Base-by-base conservation (phyloP, 2,797 vertebrate species). In the Sphaeramia orbicularis region DNA sequence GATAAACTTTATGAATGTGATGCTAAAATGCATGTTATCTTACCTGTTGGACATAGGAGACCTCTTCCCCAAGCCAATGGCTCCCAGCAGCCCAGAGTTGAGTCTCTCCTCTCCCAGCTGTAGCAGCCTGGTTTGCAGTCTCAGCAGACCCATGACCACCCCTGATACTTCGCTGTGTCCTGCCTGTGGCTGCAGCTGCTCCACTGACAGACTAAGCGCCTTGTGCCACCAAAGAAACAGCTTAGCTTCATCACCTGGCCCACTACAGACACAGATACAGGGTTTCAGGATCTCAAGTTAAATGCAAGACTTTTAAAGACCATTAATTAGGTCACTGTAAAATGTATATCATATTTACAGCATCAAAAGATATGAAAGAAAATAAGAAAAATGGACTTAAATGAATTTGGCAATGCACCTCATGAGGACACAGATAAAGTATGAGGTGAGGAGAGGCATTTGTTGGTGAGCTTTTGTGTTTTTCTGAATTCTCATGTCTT, bases 171-270 rank as follows among this genome's bases (percentile, higher is more conserved):
- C 96, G 0, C 90, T 94, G 76, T 96, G 96, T 63, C 96, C 94
- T 5, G 92, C 82, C 84, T 98, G 97, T 6, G 95, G 91, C 82
- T 96, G 91, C 74, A 96, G 94, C 59, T 99, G 93, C 83, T 98
- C 96, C 2, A 71, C 82, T 37, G 89, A 88, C 69, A 93, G 70
- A 37, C 62, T 75, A 67, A 99, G 84, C 4, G 92, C 89, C 83
- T 98, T 98, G 80, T 99, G 97, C 96, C 97, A 99, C 98, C 98
- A 99, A 12, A 99, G 90, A 71, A 99, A 97, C 75, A 99, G 92
- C 83, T 99, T 99, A 35, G 96, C 95, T 80, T 99, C 98, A 35
- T 99, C 96, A 21, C 86, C 89, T 3, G 89, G 75, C 41, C 95
- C 95, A 65, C 97, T 99, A 83, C 40, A 68, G 19, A 62, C 50